Percentiles rank a stretch among this genome's conserved stretches.
Conservation (phyloP, 1,140 invertebrate species). For the Pectinophora gossypiella region DNA sequence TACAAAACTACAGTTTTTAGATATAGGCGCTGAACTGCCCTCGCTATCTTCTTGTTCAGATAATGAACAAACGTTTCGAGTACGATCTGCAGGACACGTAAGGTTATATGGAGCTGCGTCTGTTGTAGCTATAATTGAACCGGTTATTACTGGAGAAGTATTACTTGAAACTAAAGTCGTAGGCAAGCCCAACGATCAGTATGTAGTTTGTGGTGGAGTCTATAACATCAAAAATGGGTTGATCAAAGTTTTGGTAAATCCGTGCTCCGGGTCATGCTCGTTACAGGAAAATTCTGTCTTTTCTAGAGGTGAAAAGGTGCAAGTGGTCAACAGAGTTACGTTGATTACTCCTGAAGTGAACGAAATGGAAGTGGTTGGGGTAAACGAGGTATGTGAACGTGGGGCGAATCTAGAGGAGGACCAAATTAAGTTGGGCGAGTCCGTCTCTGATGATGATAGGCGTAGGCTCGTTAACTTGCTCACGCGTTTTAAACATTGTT, state of each 20-base stretch:
- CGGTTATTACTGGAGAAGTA: not conserved
- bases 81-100: not conserved
- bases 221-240: not conserved
- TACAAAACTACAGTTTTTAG: not conserved
- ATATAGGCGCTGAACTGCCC: constrained; percentile 4
- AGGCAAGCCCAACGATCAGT: constrained; percentile 2
- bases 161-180: constrained; percentile 2
- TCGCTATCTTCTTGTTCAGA: not conserved
- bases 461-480: constrained; percentile 1
- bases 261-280: not conserved
- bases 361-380: not conserved
- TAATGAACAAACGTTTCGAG: not conserved
- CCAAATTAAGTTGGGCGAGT: not conserved
- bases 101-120: not conserved
- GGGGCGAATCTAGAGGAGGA: not conserved
- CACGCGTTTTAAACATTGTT: constrained; percentile 22
- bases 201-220: not conserved
- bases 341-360: not conserved
- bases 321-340: not conserved
- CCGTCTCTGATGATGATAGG: not conserved
- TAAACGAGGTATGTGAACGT: not conserved
- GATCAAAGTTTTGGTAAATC: not conserved
- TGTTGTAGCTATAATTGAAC: not conserved
- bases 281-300: not conserved
- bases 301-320: not conserved